Base-by-base conservation (phyloP, 2,888 invertebrate species). In the Hydrotaea cyrtoneurina region DNA sequence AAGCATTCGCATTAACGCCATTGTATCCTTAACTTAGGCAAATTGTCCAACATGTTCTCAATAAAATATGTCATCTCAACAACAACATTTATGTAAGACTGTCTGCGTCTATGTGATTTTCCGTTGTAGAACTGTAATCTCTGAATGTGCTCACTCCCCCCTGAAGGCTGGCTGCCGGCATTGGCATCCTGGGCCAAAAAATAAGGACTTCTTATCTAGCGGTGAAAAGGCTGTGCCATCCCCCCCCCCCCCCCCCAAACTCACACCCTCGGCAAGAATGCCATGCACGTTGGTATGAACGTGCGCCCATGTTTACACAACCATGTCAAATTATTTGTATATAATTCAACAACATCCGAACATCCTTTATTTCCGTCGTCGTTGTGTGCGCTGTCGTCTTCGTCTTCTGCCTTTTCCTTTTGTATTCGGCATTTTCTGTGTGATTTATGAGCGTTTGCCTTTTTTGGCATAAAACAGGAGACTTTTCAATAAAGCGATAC, bases 361-460 rank as follows among this genome's bases (percentile, higher is more conserved):
- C 23, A 23, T 66, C 59, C 59, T 26, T 59, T 59, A 5, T 15
- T 59, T 23, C 26, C 59, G 59, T 50, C 13, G n/a, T 50, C 10
- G 50, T 50, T n/a, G 50, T 50, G n/a, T 50, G 50, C 11, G 36
- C 36, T 36, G 36, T 13, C 1, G 7, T 39, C 10, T 3, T 39
- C 13, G 8, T 39, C 13, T 64, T 39, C 17, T 5, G 43, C 8
- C 21, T 36, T 69, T 19, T 39, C 69, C 13, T 66, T n/a, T n/a
- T 19, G 17, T 13, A 17, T 36, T 64, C 43, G 66, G 66, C 19
- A 66, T 36, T 43, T 76, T 36, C 13, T 17, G 21, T 57, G 82
- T 85, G 85, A 85, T 85, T 85, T 85, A 85, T 85, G 82, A 55
- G 81, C 53, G 66, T 85, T 76, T 66, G 81, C 79, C 85, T 81